phyloP scores from a whole-genome alignment of 1,140 invertebrate genomes.

The Augochlora pura region DNA sequence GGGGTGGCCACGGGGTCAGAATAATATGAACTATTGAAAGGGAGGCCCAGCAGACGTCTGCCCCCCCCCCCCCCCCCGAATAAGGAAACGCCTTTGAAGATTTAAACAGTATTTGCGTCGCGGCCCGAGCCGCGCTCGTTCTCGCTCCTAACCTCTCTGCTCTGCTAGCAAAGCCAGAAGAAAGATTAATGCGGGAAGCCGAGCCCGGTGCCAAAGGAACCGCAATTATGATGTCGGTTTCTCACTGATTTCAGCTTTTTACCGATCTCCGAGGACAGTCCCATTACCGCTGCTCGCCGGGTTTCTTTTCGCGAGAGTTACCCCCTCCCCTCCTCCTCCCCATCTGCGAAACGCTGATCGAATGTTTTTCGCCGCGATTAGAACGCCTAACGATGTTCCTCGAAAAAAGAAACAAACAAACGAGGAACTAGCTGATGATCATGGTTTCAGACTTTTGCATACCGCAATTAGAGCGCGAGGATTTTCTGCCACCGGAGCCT shows the following conservation, averaged over 20 bases:
- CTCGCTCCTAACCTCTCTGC: neutral
- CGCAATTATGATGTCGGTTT: neutral
- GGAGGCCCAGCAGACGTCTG: conserved; percentile 1
- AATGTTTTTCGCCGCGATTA: too few species aligned
- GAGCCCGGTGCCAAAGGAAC: neutral
- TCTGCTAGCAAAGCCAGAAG: neutral
- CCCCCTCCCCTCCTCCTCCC: too few species aligned
- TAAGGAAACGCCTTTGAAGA: conserved; percentile 29
- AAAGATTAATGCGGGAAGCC: neutral
- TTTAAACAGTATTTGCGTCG: conserved; percentile 30
- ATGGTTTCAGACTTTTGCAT: too few species aligned
- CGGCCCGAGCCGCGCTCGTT: neutral
- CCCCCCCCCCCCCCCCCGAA: neutral
- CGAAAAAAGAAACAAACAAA: too few species aligned
- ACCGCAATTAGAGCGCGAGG: too few species aligned
- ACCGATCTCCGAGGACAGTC: neutral
- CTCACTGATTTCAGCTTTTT: neutral
- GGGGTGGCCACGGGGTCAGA: neutral
- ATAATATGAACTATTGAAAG: conserved; percentile 37
- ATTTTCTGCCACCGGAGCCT: too few species aligned
- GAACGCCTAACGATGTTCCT: too few species aligned
- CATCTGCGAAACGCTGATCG: too few species aligned
- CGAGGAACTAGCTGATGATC: too few species aligned
- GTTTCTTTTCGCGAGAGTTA: too few species aligned
- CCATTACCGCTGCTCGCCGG: too few species aligned